Evolutionary conservation across 2,797 vertebrate genomes (phyloP), one percentile per base, ranked within the genome.

Genomic region (Gambelia wislizenii): DNA sequence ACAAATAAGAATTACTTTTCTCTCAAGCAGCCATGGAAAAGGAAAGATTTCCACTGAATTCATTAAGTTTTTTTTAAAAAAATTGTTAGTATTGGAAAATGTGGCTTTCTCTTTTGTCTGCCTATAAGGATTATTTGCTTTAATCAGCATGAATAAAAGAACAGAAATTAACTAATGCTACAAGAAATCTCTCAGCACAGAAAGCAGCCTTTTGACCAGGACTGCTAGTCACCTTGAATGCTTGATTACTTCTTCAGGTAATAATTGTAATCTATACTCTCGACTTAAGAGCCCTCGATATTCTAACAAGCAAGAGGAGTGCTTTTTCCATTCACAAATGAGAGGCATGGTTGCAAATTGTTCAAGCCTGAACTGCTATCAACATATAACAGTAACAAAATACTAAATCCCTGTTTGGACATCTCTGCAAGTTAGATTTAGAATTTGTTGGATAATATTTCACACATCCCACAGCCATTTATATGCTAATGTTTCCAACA

Each of bases 401-500:
- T 86, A 93, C 76, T 95, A 94, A 94, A 93, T 94, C 91, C 44
- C 89, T 93, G 70, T 93, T 94, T 93, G 93, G 94, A 94, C 85
- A 88, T 84, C 94, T 92, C 77, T 94, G 92, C 91, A 92, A 93
- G 95, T 95, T 96, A 95, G 69, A 96, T 96, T 86, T 96, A 95
- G 88, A 96, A 96, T 92, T 92, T 89, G 94, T 94, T 81, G 92
- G 92, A 94, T 95, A 95, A 92, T 94, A 96, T 95, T 96, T 96
- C 93, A 96, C 88, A 95, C 85, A 95, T 94, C 89, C 93, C 87
- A 85, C 92, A 95, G 86, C 94, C 90, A 97, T 97, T 95, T 97
- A 96, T 97, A 97, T 97, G 96, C 95, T 97, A 97, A 97, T 97
- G 92, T 95, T 96, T 92, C 93, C 85, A 95, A 92, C 92, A 96